Conservation (phyloP, 2,888 invertebrate genomes). For the Paralinhomoeus sp. region DNA sequence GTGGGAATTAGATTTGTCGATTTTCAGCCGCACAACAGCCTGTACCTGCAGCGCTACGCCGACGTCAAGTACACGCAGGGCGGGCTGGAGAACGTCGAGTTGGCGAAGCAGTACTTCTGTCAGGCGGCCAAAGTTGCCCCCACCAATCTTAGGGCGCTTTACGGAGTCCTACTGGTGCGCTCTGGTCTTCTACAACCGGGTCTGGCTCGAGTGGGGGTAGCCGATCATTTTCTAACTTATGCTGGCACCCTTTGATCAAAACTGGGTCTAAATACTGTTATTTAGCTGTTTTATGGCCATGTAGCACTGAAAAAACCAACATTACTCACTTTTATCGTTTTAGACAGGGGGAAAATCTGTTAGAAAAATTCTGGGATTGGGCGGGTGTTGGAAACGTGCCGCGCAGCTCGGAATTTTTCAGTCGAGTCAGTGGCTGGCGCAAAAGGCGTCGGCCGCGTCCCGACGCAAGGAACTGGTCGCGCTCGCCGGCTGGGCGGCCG, state of each 20-base stretch:
- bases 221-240: too few species aligned
- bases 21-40: conserved; percentile 1
- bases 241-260: too few species aligned
- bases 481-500: conserved; percentile 3
- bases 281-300: too few species aligned
- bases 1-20: too few species aligned
- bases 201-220: too few species aligned
- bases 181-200: too few species aligned
- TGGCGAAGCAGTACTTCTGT: conserved; percentile 68
- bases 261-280: too few species aligned
- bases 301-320: too few species aligned
- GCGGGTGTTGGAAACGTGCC: too few species aligned
- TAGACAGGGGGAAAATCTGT: too few species aligned
- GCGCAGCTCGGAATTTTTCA: too few species aligned
- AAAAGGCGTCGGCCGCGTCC: conserved; percentile 2
- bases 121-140: conserved; percentile 66
- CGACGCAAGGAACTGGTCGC: conserved; percentile 2
- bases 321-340: too few species aligned
- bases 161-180: conserved; percentile 71
- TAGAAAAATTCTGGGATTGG: not conserved
- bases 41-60: conserved; percentile 2
- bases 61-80: conserved; percentile 39
- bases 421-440: conserved; percentile 1
- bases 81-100: conserved; percentile 64
- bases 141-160: conserved; percentile 65